phyloP scores from a whole-genome alignment of 2,888 invertebrate species.

The Apeira syringaria region DNA sequence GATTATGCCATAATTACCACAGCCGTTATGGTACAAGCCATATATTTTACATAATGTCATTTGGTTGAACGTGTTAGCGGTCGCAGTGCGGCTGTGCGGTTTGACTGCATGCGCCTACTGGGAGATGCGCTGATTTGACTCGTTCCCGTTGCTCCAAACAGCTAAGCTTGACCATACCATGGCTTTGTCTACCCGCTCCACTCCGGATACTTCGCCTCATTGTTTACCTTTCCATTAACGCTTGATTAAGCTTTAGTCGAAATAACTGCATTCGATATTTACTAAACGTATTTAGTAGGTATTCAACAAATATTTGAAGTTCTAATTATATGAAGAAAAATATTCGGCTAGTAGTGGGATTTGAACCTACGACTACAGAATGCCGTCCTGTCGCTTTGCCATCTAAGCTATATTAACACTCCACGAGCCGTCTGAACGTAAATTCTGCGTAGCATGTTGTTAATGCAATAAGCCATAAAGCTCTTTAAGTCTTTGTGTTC shows the following conservation, averaged over 20 bases:
- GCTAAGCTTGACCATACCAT: constrained; percentile 63
- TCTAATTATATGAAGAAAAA: no score
- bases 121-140: constrained; percentile 42
- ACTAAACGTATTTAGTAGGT: constrained; percentile 21
- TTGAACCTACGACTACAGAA: no score
- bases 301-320: constrained; percentile 22
- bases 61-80: constrained; percentile 57
- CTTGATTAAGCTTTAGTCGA: constrained; percentile 20
- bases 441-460: no score
- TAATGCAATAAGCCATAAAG: no score
- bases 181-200: constrained; percentile 49
- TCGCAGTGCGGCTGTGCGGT: constrained; percentile 47
- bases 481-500: constrained; percentile 23
- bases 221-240: constrained; percentile 39
- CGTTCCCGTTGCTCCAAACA: constrained; percentile 58
- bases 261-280: constrained; percentile 24
- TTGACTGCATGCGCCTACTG: neutral
- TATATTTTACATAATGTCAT: constrained; percentile 73
- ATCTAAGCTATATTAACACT: no score
- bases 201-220: constrained; percentile 42
- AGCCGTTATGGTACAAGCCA: constrained; percentile 63
- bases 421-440: no score
- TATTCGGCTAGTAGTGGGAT: no score
- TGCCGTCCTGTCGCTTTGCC: no score
- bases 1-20: constrained; percentile 56